A percentile compares a stretch with the other conserved stretches of the same genome.
Conservation (phyloP, 2,113 vertebrate genomes). For the Pterophyllum scalare region DNA sequence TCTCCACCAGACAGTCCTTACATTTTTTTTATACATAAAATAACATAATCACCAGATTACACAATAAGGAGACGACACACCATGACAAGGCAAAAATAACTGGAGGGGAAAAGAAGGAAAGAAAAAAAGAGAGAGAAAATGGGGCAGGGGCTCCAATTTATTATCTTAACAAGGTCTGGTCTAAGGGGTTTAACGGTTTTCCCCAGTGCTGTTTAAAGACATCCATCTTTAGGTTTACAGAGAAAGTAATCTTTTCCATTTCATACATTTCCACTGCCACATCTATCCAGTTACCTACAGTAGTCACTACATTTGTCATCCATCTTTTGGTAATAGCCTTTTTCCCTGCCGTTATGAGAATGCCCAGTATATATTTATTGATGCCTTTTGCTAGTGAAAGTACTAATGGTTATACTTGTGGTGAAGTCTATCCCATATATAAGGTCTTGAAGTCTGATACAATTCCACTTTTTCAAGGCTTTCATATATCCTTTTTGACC, state of each 20-base stretch:
- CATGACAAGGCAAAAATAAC: neutral
- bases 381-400: neutral
- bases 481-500: neutral
- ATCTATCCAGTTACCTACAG: neutral
- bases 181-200: neutral
- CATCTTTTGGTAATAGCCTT: neutral
- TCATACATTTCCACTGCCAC: neutral
- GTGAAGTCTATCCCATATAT: neutral
- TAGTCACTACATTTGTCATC: neutral
- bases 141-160: neutral
- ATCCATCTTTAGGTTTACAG: neutral
- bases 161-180: neutral
- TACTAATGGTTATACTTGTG: neutral
- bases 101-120: neutral
- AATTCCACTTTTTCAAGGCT: neutral
- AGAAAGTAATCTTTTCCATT: fast-evolving
- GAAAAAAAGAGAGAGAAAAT: neutral
- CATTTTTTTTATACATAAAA: neutral
- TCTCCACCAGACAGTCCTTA: neutral
- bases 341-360: neutral
- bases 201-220: neutral
- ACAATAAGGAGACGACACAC: neutral
- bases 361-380: neutral
- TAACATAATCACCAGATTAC: neutral
- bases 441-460: neutral